Evolutionary conservation across 2,113 vertebrate species (phyloP).

Genomic region (Chroicocephalus ridibundus): DNA sequence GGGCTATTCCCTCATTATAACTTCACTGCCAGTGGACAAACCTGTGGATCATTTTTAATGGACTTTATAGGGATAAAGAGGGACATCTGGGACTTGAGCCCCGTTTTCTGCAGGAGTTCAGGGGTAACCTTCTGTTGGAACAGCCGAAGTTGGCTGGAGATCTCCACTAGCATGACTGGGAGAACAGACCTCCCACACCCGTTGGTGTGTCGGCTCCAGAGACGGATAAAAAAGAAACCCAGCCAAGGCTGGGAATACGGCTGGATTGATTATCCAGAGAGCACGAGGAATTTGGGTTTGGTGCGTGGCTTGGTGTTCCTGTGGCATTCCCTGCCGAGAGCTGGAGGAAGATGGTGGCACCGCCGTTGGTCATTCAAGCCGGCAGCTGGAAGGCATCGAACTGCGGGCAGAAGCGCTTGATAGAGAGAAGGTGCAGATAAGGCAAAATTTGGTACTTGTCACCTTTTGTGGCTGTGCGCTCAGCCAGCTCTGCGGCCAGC

Average conservation of each 20-base stretch:
- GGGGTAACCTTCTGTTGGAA: not conserved
- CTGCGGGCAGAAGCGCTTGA: not conserved
- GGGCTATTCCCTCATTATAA: not conserved
- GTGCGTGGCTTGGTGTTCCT: not conserved
- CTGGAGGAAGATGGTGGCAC: not conserved
- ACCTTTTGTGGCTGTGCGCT: not conserved
- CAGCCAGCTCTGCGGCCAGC: not conserved
- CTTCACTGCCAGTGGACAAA: not conserved
- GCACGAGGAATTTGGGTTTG: not conserved
- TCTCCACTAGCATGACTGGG: not conserved
- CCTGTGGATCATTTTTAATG: not conserved
- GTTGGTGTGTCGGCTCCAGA: not conserved
- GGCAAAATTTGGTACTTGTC: not conserved
- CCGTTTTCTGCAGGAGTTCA: not conserved
- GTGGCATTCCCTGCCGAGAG: not conserved
- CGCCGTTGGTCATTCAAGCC: accelerated
- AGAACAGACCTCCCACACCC: not conserved
- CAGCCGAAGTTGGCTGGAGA: not conserved
- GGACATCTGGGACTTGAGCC: not conserved
- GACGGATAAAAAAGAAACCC: not conserved
- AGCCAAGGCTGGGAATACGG: not conserved
- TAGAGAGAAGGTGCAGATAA: not conserved
- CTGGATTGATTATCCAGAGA: not conserved
- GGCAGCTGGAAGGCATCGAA: not conserved
- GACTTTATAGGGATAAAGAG: not conserved